These are phyloP conservation scores for Trissoscelio sp. DNA, from an alignment of 2,888 invertebrate genomes.

Conservation along the genomic window DNA sequence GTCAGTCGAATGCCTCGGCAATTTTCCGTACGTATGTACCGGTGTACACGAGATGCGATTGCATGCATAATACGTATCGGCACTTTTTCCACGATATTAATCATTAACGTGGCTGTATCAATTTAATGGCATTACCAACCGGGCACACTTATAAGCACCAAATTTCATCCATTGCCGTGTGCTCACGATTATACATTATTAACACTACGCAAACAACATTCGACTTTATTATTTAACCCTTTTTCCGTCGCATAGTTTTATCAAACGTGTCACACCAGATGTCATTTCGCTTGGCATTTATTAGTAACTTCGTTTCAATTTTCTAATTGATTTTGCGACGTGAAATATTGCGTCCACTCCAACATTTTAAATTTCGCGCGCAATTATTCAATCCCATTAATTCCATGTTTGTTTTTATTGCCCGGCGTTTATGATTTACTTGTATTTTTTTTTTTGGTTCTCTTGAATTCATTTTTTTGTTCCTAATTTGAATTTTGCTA, in stretches of 20 bases:
- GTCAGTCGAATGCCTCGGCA: constrained; percentile 31
- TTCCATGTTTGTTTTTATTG: constrained; percentile 28
- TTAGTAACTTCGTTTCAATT: constrained; percentile 52
- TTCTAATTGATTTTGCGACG: constrained; percentile 60
- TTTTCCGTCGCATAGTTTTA: constrained; percentile 47
- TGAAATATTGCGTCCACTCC: constrained; percentile 37
- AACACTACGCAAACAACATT: constrained; percentile 43
- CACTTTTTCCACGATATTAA: constrained; percentile 54
- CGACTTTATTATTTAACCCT: constrained; percentile 60
- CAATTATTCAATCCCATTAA: constrained; percentile 53
- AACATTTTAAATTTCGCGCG: constrained; percentile 31
- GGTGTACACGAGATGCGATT: constrained; percentile 33
- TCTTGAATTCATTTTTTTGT: constrained; percentile 7
- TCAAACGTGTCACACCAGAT: constrained; percentile 25
- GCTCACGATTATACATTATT: constrained; percentile 42
- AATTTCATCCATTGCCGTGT: no score
- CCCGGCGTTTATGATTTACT: constrained; percentile 13
- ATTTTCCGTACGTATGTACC: constrained; percentile 41
- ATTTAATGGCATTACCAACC: constrained; percentile 38
- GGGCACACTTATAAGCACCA: constrained; percentile 35
- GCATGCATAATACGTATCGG: constrained; percentile 46
- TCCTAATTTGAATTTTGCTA: not conserved
- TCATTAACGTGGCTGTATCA: constrained; percentile 50
- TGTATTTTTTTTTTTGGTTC: not conserved
- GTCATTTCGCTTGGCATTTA: constrained; percentile 47